Evolutionary conservation across 64 coral and sea anemone genomes (phyloP), one percentile per base, ranked within the genome.

Genomic region (Porites lutea): DNA sequence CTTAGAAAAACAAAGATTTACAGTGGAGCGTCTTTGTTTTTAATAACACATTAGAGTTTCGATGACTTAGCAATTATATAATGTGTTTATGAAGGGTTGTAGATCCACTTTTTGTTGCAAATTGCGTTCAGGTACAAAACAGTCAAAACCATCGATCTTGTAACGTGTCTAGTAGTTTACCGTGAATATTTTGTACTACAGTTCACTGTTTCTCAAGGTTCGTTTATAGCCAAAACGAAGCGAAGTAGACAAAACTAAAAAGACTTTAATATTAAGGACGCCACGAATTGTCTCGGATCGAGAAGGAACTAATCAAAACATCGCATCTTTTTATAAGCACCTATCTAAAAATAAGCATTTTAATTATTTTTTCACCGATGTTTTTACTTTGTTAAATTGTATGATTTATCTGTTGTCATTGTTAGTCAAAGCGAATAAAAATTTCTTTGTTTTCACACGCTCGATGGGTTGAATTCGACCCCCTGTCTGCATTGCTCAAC

Each of bases 351-450:
- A 65, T 65, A 76, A 50, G 46, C 65, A 46, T 19, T 46, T 67
- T 63, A 3, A 84, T 82, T 19, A 65, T 11, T 84, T 84, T 68
- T 7, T 65, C 4, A 16, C 62, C 62, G 62, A 19, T 57, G 49
- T n/a, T 11, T 51, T 46, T 68, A 21, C 62, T 51, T 13, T 67
- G 12, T 84, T 68, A 84, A 82, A 84, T 84, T 68, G 81, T n/a
- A 21, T 84, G 81, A 84, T 67, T 84, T 84, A 84, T 84, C 18
- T 46, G 2, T 50, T 51, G 18, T 21, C 62, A 84, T 84, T 84
- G 61, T 84, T 67, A 69, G 53, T 84, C 62, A 64, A 84, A 84
- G 18, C 7, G 60, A 10, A 61, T 3, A 13, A 49, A 66, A 43
- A 57, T 80, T 80, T 82, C 12, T 61, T 49, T 66, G 59, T 64